These are phyloP conservation scores for Resseliella maxima DNA, from an alignment of 2,888 invertebrate genomes.

Conservation along the genomic window DNA sequence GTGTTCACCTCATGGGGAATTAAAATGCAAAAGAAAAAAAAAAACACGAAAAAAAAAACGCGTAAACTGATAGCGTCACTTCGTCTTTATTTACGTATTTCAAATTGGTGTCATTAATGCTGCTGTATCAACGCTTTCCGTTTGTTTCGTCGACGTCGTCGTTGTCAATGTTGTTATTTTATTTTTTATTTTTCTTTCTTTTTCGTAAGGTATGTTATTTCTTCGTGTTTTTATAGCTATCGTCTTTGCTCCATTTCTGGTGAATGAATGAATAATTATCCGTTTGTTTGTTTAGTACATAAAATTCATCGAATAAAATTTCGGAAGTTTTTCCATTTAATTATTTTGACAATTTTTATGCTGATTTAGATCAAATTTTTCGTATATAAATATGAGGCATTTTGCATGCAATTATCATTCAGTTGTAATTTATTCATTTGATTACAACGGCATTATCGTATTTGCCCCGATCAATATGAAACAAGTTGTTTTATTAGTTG, in stretches of 20 bases:
- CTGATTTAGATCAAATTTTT: slow-evolving; percentile 4
- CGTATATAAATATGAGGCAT: background rate
- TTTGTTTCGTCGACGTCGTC: background rate
- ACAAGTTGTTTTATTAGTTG: background rate
- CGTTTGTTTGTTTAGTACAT: background rate
- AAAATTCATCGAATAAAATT: background rate
- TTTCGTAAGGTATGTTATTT: too few relatives aligned
- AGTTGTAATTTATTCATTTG: background rate
- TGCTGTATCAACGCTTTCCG: background rate
- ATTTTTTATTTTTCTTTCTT: background rate
- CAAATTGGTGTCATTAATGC: slow-evolving; percentile 44
- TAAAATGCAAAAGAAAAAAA: background rate
- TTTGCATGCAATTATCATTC: background rate
- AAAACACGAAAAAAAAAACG: too few relatives aligned
- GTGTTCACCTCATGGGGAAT: background rate
- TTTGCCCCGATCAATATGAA: background rate
- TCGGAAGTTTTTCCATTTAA: background rate
- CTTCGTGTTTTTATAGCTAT: too few relatives aligned
- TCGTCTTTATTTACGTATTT: background rate
- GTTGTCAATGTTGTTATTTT: background rate
- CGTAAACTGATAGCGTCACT: slow-evolving; percentile 26
- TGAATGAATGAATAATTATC: slow-evolving; percentile 19
- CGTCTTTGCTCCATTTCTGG: background rate
- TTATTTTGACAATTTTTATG: background rate
- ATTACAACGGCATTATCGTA: too few relatives aligned